phyloP scores from a whole-genome alignment of 2,113 vertebrate genomes.

The Colinus virginianus region DNA sequence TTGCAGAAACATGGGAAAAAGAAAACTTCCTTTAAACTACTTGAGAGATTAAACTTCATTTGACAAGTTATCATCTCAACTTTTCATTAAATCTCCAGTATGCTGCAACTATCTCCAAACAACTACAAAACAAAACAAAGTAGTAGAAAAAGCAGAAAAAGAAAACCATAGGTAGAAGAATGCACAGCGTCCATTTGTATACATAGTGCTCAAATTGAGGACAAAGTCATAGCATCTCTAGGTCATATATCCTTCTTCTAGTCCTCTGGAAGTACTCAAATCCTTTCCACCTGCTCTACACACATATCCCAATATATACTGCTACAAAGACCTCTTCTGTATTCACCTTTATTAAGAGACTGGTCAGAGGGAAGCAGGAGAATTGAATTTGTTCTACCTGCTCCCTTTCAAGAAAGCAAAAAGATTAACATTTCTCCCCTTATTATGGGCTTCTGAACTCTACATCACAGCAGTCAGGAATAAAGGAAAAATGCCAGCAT shows the following conservation, averaged over 20 bases:
- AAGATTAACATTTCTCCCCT: fast-evolving
- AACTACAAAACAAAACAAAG: not conserved
- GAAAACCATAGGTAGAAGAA: not conserved
- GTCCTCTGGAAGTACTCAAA: not conserved
- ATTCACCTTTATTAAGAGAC: not conserved
- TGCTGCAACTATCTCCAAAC: not conserved
- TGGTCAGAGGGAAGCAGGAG: not conserved
- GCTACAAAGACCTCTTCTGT: not conserved
- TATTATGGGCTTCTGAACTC: not conserved
- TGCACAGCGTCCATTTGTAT: not conserved
- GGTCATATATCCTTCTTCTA: not conserved
- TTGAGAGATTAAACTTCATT: too few species aligned
- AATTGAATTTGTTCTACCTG: not conserved
- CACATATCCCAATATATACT: not conserved
- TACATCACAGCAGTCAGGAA: not conserved
- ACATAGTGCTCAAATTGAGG: fast-evolving
- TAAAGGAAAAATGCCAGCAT: not conserved
- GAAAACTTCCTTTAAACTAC: not conserved
- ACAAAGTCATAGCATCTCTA: not conserved
- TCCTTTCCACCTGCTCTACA: not conserved
- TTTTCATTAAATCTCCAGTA: not conserved
- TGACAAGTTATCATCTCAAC: not conserved
- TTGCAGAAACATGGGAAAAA: not conserved
- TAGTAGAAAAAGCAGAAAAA: not conserved
- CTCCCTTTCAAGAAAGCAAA: not conserved